These are phyloP conservation scores for Dermochelys coriacea DNA, from an alignment of 2,797 vertebrate genomes.

Conservation along the genomic window DNA sequence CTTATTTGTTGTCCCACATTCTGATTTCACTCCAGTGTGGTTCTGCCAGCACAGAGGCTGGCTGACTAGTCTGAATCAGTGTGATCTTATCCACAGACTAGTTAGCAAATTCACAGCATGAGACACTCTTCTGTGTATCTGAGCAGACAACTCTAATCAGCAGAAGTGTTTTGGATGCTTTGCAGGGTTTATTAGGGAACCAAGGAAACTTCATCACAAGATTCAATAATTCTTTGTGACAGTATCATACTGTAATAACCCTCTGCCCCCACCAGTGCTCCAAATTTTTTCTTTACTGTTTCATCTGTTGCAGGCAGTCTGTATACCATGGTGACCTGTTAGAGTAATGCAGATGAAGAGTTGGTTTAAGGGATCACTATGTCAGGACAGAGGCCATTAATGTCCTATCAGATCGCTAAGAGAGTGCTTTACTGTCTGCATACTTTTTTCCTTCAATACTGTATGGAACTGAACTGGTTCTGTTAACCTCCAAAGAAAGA, in stretches of 20 bases:
- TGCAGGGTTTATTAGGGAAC: background rate
- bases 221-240: background rate
- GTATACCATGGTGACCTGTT: fast-evolving
- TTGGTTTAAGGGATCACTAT: fast-evolving
- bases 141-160: fast-evolving
- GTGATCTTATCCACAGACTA: background rate
- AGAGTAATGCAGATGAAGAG: fast-evolving
- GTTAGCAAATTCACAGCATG: background rate
- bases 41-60: background rate
- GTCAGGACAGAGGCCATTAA: fast-evolving
- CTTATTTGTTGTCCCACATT: background rate
- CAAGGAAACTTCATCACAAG: background rate
- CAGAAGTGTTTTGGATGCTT: too few species aligned
- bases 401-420: background rate
- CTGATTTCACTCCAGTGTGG: background rate
- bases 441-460: background rate
- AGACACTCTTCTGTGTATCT: background rate
- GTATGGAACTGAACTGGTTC: background rate
- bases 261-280: background rate
- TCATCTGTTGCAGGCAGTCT: fast-evolving
- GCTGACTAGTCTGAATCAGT: background rate
- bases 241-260: background rate
- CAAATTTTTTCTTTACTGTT: fast-evolving
- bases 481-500: background rate
- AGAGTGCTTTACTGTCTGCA: fast-evolving